These are phyloP conservation scores for Ceratosolen fusciceps DNA, from an alignment of 1,140 invertebrate species.

Conservation along the genomic window DNA sequence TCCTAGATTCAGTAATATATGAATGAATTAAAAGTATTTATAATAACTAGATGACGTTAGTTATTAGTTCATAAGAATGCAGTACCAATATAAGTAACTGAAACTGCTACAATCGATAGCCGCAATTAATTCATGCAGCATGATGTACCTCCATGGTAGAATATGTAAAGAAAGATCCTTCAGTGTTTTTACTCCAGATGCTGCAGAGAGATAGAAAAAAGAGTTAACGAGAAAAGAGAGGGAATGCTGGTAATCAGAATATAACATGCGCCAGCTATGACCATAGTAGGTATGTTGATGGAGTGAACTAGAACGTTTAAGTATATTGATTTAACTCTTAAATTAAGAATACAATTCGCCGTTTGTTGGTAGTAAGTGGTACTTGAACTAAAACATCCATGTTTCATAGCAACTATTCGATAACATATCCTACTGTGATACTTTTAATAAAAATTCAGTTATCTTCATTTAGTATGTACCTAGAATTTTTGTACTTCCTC, in stretches of 20 bases:
- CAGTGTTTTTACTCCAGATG: background rate
- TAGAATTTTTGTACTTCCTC: too few relatives aligned
- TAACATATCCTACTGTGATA: too few relatives aligned
- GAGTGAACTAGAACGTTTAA: constrained; percentile 48
- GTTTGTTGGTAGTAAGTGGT: background rate
- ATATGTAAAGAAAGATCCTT: background rate
- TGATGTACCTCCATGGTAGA: background rate
- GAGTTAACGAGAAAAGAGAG: background rate
- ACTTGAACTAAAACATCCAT: background rate
- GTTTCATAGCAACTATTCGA: background rate
- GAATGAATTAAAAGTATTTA: background rate
- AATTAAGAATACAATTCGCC: background rate
- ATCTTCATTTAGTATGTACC: too few relatives aligned
- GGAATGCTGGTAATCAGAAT: background rate
- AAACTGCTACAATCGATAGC: background rate
- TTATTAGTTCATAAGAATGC: constrained; percentile 16
- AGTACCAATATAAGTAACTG: background rate
- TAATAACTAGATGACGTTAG: constrained; percentile 30
- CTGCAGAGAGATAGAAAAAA: background rate
- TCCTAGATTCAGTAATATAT: constrained; percentile 9
- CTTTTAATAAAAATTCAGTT: too few relatives aligned
- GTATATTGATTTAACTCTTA: constrained; percentile 50
- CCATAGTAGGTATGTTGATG: constrained; percentile 58
- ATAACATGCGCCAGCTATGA: constrained; percentile 38
- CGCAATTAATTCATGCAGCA: constrained; percentile 36